phyloP scores from a whole-genome alignment of 1,140 invertebrate species.

The Rhopalosiphum padi region DNA sequence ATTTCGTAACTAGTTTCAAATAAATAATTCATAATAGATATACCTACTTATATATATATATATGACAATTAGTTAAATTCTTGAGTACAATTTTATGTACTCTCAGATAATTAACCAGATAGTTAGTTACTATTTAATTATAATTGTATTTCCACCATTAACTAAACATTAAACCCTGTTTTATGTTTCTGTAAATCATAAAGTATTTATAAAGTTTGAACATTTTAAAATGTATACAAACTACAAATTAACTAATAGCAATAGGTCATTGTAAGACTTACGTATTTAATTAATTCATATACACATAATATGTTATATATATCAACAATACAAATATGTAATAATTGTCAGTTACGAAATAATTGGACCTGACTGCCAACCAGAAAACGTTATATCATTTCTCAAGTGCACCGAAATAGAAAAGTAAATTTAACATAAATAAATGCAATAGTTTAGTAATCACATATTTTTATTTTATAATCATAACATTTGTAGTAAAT shows the following conservation, averaged over 20 bases:
- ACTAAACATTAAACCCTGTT: constrained; percentile 9
- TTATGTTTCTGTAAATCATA: constrained; percentile 38
- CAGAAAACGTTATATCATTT: too few relatives aligned
- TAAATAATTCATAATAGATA: background rate
- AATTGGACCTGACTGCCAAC: too few relatives aligned
- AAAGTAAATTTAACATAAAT: too few relatives aligned
- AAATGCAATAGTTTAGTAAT: too few relatives aligned
- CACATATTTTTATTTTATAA: too few relatives aligned
- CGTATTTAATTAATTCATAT: background rate
- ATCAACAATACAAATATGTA: background rate
- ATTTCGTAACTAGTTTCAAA: background rate
- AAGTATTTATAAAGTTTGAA: constrained; percentile 35
- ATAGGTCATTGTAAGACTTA: background rate
- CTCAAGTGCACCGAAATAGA: too few relatives aligned
- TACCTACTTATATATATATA: constrained; percentile 1
- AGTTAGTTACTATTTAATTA: constrained; percentile 38
- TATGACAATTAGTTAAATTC: constrained; percentile 17
- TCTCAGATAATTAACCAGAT: background rate
- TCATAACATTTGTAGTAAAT: too few relatives aligned
- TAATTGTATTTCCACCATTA: constrained; percentile 13
- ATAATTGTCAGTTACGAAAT: background rate
- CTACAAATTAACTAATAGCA: background rate
- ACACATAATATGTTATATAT: background rate
- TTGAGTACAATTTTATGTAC: constrained; percentile 25
- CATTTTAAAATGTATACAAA: background rate